Percentiles rank a stretch among this genome's conserved stretches.
phyloP scores from a whole-genome alignment of 1,140 invertebrate genomes.

The Drosophila funebris region DNA sequence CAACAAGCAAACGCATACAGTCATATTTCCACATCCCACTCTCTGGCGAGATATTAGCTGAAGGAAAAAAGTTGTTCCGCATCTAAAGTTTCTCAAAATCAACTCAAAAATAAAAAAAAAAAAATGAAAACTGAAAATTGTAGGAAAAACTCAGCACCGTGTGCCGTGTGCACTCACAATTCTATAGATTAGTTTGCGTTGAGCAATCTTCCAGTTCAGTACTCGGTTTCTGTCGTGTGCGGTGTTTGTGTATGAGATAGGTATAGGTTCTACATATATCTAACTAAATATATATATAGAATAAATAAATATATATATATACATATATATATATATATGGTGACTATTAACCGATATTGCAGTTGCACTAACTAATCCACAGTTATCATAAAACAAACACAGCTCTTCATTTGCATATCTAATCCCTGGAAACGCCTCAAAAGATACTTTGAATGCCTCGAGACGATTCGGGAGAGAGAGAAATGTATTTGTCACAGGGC shows the following conservation, averaged over 20 bases:
- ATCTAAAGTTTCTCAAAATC: constrained; percentile 79
- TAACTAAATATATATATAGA: constrained; percentile 17
- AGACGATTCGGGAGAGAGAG: neutral
- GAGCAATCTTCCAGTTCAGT: constrained; percentile 83
- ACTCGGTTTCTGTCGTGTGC: constrained; percentile 67
- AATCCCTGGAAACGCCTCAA: constrained; percentile 2
- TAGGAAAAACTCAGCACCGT: constrained; percentile 43
- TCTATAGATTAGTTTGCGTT: constrained; percentile 83
- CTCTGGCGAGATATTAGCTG: constrained; percentile 69
- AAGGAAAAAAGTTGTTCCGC: constrained; percentile 71
- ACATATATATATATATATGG: constrained; percentile 11
- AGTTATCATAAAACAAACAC: constrained; percentile 18
- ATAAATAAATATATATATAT: constrained; percentile 19
- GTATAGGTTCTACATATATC: constrained; percentile 34
- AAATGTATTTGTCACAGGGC: constrained; percentile 54
- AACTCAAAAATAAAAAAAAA: constrained; percentile 27
- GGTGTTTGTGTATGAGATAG: constrained; percentile 63
- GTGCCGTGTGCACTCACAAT: constrained; percentile 80
- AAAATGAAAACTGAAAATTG: constrained; percentile 40
- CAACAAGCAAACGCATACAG: constrained; percentile 35
- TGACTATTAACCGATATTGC: constrained; percentile 52
- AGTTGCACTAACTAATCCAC: constrained; percentile 19
- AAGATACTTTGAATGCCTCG: neutral
- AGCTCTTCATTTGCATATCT: constrained; percentile 8
- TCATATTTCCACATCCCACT: constrained; percentile 76